Base-by-base conservation (phyloP, 2,888 invertebrate species). In the Tinea semifulvella region DNA sequence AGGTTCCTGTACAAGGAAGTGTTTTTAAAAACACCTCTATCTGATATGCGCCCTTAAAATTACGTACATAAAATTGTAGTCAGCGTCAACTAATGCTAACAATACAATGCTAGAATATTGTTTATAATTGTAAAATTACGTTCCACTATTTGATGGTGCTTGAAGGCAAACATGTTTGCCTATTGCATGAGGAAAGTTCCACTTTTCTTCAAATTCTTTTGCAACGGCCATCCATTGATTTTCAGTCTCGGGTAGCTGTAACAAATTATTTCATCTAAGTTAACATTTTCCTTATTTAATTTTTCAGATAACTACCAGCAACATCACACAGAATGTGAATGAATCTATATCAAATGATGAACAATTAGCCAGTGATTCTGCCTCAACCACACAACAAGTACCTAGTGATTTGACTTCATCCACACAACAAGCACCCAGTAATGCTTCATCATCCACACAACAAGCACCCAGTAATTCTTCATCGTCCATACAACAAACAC, bases 71-170 rank as follows among this genome's bases (percentile, higher is more conserved):
- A 62, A 63, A 28, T 46, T 48, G 49, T 60, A 61, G 11, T 55
- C 50, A 2, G 52, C 52, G 47, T 59, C 57, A 46, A 58, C 57
- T 35, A 54, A 39, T 27, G 56, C 60, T 43, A 62, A 49, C 17
- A 60, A 48, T 25, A 60, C 58, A 25, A 65, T 52, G 49, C 60
- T 61, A 43, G 48, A 54, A 36, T 39, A 50, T 42, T 53, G 50
- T 55, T 65, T 60, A 49, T 61, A 61, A 50, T 63, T 63, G 46
- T 48, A 57, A 48, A 47, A 61, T 43, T 51, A 43, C 10, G 56
- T 55, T 19, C 60, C 58, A 45, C 52, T 52, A 25, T 57, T 51
- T 22, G 46, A 13, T 10, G 60, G 60, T 13, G 50, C 46, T 48
- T 52, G 49, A 43, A 61, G 52, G 4, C 48, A 42, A 20, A 57